phyloP scores from a whole-genome alignment of 1,140 invertebrate genomes.

The Trachymyrmex cornetzi region DNA sequence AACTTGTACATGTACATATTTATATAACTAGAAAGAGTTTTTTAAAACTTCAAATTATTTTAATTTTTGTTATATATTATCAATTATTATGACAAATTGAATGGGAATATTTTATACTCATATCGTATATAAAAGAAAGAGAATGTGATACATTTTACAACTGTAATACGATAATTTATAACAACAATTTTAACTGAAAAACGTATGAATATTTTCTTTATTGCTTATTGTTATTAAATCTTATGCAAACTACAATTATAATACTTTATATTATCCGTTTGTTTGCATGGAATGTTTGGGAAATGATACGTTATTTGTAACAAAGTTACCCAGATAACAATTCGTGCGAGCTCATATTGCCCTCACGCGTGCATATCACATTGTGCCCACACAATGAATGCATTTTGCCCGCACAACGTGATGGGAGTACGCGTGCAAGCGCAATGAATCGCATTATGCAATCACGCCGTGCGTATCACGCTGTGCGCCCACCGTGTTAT shows the following conservation, averaged over 20 bases:
- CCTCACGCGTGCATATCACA: no score
- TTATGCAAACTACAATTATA: not conserved
- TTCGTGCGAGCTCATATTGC: no score
- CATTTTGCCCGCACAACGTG: no score
- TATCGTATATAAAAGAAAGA: not conserved
- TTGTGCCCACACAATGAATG: no score
- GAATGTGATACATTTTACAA: not conserved
- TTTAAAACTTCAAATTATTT: conserved; percentile 7
- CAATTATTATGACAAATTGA: not conserved
- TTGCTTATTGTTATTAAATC: not conserved
- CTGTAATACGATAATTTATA: not conserved
- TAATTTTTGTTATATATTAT: not conserved
- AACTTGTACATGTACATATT: not conserved
- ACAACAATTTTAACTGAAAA: not conserved
- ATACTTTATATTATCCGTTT: not conserved
- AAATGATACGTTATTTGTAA: no score
- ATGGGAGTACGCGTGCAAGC: no score
- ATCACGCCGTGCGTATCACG: no score
- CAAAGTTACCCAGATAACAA: no score
- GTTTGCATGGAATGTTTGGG: not conserved
- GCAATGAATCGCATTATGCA: no score
- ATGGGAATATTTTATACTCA: not conserved
- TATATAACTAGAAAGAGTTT: not conserved
- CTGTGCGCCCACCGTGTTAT: no score
- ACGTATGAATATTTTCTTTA: not conserved